phyloP scores from a whole-genome alignment of 2,113 vertebrate species.

The Apteryx mantelli region DNA sequence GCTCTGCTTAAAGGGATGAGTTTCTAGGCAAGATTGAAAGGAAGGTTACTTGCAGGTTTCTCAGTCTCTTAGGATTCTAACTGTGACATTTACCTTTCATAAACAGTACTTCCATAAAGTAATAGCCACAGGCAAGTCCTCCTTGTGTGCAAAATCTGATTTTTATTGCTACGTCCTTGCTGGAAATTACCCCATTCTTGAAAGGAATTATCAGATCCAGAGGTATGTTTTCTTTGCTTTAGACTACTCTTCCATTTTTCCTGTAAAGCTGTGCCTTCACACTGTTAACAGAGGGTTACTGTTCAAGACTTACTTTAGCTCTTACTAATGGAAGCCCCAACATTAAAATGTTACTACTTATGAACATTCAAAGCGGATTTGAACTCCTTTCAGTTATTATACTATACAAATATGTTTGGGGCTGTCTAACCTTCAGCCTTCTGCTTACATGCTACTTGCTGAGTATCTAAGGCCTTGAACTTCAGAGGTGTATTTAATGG shows the following conservation, averaged over 20 bases:
- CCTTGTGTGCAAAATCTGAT: constrained; percentile 16
- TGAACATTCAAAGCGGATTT: neutral
- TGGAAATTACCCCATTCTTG: constrained; percentile 4
- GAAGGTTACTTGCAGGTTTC: neutral
- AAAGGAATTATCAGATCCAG: neutral
- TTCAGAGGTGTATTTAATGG: neutral
- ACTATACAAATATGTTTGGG: neutral
- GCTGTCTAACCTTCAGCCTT: neutral
- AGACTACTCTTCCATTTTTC: neutral
- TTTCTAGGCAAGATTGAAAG: constrained; percentile 20
- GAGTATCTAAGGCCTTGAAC: neutral
- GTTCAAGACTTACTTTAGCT: neutral
- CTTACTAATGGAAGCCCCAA: neutral
- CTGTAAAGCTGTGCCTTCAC: neutral
- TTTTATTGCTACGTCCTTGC: constrained; percentile 5
- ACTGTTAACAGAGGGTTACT: neutral
- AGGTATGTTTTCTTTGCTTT: neutral
- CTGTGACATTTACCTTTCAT: constrained; percentile 26
- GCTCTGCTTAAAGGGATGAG: constrained; percentile 3
- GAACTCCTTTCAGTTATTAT: neutral
- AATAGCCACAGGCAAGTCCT: neutral
- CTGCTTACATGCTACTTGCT: neutral
- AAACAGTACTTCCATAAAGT: constrained; percentile 18
- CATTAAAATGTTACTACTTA: neutral
- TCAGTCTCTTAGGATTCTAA: neutral